Evolutionary conservation across 2,113 vertebrate species (phyloP), one percentile per base, ranked within the genome.

Genomic region (Macroglossus sobrinus): DNA sequence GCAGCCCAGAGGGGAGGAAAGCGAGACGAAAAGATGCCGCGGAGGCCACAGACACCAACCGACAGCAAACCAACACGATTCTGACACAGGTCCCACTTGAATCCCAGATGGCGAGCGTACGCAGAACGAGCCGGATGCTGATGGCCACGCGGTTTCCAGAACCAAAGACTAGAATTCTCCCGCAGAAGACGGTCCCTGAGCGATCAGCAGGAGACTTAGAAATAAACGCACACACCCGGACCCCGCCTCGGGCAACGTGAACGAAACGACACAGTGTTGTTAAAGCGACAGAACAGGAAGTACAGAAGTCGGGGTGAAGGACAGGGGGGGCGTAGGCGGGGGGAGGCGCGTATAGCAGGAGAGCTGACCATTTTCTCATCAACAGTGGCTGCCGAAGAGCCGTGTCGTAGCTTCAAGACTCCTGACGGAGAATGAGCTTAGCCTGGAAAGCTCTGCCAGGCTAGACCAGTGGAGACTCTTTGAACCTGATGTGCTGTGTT

Each of bases 391-490:
- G n/a, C n/a, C n/a, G n/a, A 61, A 59, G 0, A 8, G 84, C 12
- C 11, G 0, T 0, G 0, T 4, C 2, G 2, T 6, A 0, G 24
- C 64, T n/a, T 76, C 28, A 38, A 14, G 53, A 43, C 3, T 9
- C 68, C 68, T 43, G 4, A 18, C 18, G 50, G 26, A 63, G 28
- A 47, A 30, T 2, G 14, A 2, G 21, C 7, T 18, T 0, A 71
- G 71, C 14, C 69, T 19, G 38, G 63, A 47, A 10, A 14, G 64
- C 38, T 47, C 38, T 1, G 7, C 86, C 35, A 12, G 4, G 24
- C 21, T 1, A 30, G n/a, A 35, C 43, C 50, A 19, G 2, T 0
- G 30, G 3, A 26, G 30, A 14, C 88, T 13, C 13, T 28, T 8
- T 35, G 21, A 12, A 5, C 24, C 53, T 16, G 59, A 1, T 0